Evolutionary conservation across 2,797 vertebrate species (phyloP).

Genomic region (Graptemys geographica): DNA sequence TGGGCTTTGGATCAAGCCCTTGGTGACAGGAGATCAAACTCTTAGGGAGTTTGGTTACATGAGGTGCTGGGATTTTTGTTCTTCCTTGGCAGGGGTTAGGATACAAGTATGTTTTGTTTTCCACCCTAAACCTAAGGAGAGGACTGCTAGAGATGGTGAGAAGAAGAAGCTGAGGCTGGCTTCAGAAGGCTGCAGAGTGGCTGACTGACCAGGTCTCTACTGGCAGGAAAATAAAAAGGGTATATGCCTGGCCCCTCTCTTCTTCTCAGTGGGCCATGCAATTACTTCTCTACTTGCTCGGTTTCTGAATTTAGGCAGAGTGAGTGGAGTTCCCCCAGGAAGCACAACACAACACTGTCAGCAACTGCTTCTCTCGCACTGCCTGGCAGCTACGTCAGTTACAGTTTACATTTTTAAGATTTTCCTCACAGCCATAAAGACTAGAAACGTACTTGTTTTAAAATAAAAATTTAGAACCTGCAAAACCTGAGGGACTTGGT

Average conservation of each 20-base stretch:
- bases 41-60: background rate
- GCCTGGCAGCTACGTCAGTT: background rate
- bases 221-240: background rate
- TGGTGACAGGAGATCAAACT: background rate
- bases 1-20: background rate
- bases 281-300: background rate
- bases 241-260: background rate
- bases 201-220: background rate
- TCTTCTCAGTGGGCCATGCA: background rate
- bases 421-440: background rate
- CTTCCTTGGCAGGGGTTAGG: background rate
- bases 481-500: background rate
- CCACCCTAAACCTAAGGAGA: background rate
- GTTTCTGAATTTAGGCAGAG: background rate
- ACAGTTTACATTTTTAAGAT: background rate
- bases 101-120: background rate
- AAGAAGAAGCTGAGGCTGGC: background rate
- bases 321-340: background rate
- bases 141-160: background rate
- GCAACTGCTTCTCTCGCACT: background rate
- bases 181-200: background rate
- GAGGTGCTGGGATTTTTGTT: background rate
- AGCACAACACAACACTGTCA: background rate
- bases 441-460: background rate
- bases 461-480: slow-evolving; percentile 22